Evolutionary conservation across 2,888 invertebrate genomes (phyloP).

Genomic region (Cheilosia vulpina): DNA sequence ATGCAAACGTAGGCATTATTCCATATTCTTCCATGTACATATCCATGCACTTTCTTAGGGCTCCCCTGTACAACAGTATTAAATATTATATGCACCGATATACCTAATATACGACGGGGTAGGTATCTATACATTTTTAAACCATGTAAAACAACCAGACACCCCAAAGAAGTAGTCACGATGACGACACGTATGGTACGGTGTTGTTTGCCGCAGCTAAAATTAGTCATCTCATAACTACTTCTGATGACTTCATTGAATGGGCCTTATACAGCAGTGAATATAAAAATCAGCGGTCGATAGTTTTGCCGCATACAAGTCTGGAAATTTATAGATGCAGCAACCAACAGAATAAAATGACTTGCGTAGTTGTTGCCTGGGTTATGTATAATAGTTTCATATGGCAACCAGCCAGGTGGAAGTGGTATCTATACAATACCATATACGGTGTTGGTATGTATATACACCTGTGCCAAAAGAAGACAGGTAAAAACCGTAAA

Average conservation of each 20-base stretch:
- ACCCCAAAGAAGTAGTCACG: conserved; percentile 8
- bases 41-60: neutral
- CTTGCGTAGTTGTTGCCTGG: conserved; percentile 47
- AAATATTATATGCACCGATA: no score
- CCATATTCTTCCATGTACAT: neutral
- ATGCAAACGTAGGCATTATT: conserved; percentile 18
- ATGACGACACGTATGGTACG: neutral
- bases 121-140: neutral
- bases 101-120: no score
- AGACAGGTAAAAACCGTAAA: conserved; percentile 22
- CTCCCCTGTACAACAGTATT: neutral
- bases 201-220: conserved; percentile 14
- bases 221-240: conserved; percentile 45
- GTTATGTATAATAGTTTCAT: conserved; percentile 3
- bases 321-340: conserved; percentile 37
- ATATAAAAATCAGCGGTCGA: conserved; percentile 30
- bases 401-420: conserved; percentile 41
- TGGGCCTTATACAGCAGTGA: conserved; percentile 45
- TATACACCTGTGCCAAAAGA: neutral
- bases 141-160: neutral
- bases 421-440: conserved; percentile 14
- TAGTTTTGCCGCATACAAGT: conserved; percentile 60
- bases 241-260: conserved; percentile 45
- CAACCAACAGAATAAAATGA: conserved; percentile 9
- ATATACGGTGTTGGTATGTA: conserved; percentile 16